phyloP scores from a whole-genome alignment of 2,113 vertebrate species.

The Podilymbus podiceps region DNA sequence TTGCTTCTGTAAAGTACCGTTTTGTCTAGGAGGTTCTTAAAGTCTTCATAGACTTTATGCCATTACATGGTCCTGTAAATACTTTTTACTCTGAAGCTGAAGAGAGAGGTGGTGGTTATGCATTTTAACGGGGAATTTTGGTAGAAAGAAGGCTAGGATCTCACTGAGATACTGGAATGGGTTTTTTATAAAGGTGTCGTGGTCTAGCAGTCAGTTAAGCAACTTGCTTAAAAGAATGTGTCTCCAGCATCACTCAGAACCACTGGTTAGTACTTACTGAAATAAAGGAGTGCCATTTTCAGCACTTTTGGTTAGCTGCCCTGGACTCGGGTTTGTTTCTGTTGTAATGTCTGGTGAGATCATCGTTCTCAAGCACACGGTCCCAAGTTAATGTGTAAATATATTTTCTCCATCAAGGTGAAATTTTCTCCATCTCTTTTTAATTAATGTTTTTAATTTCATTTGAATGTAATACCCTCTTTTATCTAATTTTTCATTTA shows the following conservation, averaged over 20 bases:
- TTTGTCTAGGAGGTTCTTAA: not conserved
- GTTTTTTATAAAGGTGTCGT: not conserved
- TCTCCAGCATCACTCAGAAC: not conserved
- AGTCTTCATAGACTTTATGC: not conserved
- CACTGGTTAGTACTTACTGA: not conserved
- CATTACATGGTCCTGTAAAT: not conserved
- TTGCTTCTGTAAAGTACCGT: not conserved
- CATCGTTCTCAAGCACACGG: not conserved
- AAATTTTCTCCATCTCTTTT: not conserved
- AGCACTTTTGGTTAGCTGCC: not conserved
- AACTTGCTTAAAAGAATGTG: not conserved
- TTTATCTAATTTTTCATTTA: not conserved
- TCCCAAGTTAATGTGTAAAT: not conserved
- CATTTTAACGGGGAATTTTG: not conserved
- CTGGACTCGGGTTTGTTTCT: not conserved
- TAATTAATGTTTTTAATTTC: constrained; percentile 2
- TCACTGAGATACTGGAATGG: not conserved
- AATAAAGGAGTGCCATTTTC: not conserved
- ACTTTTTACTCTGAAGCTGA: not conserved
- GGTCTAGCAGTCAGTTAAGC: not conserved
- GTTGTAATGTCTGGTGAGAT: not conserved
- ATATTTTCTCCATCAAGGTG: not conserved
- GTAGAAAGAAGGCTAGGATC: not conserved
- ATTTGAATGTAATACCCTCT: not conserved
- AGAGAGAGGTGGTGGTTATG: not conserved